A percentile compares a stretch with the other conserved stretches of the same genome.
Conservation (phyloP, 2,888 invertebrate species). For the Chydorus sphaericus region DNA sequence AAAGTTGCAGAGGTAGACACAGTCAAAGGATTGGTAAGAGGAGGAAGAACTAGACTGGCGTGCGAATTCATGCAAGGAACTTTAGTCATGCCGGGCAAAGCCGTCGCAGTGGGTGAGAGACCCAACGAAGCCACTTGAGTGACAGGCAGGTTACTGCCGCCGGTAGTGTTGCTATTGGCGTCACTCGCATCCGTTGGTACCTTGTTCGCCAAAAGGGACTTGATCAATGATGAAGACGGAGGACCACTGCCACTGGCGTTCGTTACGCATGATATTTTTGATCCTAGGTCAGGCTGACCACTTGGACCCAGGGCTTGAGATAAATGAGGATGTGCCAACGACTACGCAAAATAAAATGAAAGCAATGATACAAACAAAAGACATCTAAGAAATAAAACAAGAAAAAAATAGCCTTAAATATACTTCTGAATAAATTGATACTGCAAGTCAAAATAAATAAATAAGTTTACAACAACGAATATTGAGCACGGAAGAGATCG, state of each 20-base stretch:
- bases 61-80: conserved; percentile 5
- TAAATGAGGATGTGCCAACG: conserved; percentile 44
- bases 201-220: conserved; percentile 87
- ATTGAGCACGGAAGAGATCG: neutral
- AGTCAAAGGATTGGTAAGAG: no score
- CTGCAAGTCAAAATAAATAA: neutral
- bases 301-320: conserved; percentile 37
- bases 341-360: conserved; percentile 27
- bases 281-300: conserved; percentile 9
- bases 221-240: conserved; percentile 45
- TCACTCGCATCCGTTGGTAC: conserved; percentile 43
- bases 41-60: neutral
- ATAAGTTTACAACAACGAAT: neutral
- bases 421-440: neutral
- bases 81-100: conserved; percentile 11
- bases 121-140: conserved; percentile 4
- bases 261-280: conserved; percentile 12
- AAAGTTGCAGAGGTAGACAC: no score
- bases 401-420: neutral
- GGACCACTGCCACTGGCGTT: conserved; percentile 26
- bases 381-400: neutral
- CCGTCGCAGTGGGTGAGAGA: conserved; percentile 5
- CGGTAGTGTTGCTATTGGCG: conserved; percentile 16
- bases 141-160: conserved; percentile 10
- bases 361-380: conserved; percentile 7